phyloP scores from a whole-genome alignment of 2,797 vertebrate genomes.

The Chelonia mydas region DNA sequence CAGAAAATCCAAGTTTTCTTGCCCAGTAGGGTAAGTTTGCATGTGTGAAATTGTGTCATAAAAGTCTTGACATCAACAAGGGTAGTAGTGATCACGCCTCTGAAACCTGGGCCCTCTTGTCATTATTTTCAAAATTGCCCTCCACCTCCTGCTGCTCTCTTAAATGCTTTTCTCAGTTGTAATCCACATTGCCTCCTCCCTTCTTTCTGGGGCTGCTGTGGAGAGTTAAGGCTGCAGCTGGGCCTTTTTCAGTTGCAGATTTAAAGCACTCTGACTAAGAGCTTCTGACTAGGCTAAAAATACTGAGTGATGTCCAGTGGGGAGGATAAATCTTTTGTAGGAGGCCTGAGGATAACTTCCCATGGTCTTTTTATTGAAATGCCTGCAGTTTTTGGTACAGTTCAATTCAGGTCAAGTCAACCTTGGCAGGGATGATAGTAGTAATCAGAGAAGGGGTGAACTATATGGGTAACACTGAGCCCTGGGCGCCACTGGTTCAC shows the following conservation, averaged over 20 bases:
- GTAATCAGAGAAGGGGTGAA: background rate
- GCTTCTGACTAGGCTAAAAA: background rate
- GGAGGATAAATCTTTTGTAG: background rate
- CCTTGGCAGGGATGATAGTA: background rate
- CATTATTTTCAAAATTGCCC: background rate
- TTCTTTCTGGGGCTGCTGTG: background rate
- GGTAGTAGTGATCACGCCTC: background rate
- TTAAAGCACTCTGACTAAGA: background rate
- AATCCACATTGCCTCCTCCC: background rate
- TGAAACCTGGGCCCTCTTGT: background rate
- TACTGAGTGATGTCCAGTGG: background rate
- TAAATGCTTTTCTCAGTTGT: background rate
- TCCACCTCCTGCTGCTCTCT: background rate
- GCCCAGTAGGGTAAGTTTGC: background rate
- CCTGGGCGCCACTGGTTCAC: background rate
- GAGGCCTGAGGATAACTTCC: background rate
- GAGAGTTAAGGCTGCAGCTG: background rate
- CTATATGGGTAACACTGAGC: background rate
- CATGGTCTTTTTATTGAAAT: background rate
- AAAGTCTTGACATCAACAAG: background rate
- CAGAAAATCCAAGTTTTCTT: background rate
- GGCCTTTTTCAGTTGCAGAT: background rate
- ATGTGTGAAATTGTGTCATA: background rate
- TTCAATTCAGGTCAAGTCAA: background rate
- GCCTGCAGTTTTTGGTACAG: background rate